Base-by-base conservation (phyloP, 2,113 vertebrate genomes). In the Etia nguti region DNA sequence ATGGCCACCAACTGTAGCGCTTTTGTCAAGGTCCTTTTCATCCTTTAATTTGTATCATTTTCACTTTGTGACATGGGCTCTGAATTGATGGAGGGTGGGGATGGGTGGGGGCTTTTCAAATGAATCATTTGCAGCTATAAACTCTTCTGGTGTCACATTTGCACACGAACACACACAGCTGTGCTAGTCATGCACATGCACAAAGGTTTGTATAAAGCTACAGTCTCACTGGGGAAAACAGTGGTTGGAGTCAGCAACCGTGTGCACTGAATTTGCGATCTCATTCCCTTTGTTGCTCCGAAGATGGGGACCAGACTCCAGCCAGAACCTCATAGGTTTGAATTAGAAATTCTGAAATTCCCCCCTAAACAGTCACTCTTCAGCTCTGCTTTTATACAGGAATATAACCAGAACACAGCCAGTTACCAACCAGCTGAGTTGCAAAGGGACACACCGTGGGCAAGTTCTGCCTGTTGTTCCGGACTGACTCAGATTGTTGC, bases 1-100 rank as follows among this genome's bases (percentile, higher is more conserved):
- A 82, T 84, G 80, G 43, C 68, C 79, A 60, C 26, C 2, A 3
- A 48, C 59, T 43, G 75, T 10, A 54, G 68, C 4, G n/a, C 52
- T 86, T 55, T 75, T 81, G 70, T 89, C 84, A 93, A 90, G 91
- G 88, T 88, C 80, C 82, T 55, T 86, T 31, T 88, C 79, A 86
- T 90, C 43, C 29, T n/a, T 86, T 55, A 81, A 36, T 83, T 90
- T 91, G 68, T 79, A 81, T 88, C 77, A 59, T 80, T 85, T 52
- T 68, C 4, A 11, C 48, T 68, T 84, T 85, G 80, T 88, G 10
- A 79, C 81, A 88, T 56, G 15, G 10, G 6, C 18, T 90, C 15
- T n/a, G 36, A 34, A 12, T 55, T 31, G 13, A 50, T 50, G 13
- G 9, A 57, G 11, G 46, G 46, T 34, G 38, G 15, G 22, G 22